Percentiles rank a stretch among this genome's conserved stretches.
phyloP scores from a whole-genome alignment of 2,888 invertebrate genomes.

The Polietes domitor region DNA sequence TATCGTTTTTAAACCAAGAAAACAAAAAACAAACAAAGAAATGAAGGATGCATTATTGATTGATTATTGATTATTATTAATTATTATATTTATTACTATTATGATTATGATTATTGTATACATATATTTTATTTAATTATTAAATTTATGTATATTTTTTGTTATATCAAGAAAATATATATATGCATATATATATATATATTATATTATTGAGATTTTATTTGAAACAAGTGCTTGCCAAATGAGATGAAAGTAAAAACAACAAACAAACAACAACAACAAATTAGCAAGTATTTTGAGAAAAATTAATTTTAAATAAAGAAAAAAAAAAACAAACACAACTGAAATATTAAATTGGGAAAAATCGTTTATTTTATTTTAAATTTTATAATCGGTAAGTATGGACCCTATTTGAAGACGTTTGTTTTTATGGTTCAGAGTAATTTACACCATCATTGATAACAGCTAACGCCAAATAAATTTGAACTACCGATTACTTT shows the following conservation, averaged over 20 bases:
- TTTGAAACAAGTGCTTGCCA: constrained; percentile 58
- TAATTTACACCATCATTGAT: no score
- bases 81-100: no score
- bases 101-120: constrained; percentile 49
- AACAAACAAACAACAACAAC: constrained; percentile 45
- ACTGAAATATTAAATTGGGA: constrained; percentile 49
- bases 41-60: neutral
- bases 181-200: no score
- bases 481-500: no score
- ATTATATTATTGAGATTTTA: constrained; percentile 47
- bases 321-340: constrained; percentile 31
- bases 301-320: constrained; percentile 61
- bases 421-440: no score
- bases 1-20: constrained; percentile 49
- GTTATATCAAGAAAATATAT: constrained; percentile 47
- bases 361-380: no score
- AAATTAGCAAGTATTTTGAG: constrained; percentile 56
- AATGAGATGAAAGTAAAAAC: constrained; percentile 22
- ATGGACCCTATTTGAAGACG: no score
- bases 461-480: no score
- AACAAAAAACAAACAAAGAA: neutral
- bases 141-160: constrained; percentile 43
- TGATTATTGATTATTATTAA: constrained; percentile 34
- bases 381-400: no score
- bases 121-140: constrained; percentile 53